phyloP scores from a whole-genome alignment of 1,140 invertebrate species.

The Lithobius niger region DNA sequence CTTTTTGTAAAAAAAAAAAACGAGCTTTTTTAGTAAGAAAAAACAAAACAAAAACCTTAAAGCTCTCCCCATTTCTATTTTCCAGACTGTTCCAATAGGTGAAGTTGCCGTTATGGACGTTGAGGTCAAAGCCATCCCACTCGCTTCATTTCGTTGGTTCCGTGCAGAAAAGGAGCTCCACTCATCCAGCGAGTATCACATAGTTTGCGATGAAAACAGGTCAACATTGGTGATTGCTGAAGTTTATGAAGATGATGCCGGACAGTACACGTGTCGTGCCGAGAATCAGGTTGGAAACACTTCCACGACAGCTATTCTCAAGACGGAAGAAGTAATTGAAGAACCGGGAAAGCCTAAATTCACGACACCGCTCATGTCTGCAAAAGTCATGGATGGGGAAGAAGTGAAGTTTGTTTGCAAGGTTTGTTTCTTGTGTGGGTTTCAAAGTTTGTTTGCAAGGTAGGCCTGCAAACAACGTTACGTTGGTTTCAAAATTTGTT shows the following conservation, averaged over 20 bases:
- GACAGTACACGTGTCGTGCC: slow-evolving; percentile 71
- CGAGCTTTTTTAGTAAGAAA: no score
- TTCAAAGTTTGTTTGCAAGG: no score
- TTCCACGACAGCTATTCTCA: slow-evolving; percentile 62
- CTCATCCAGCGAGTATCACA: slow-evolving; percentile 47
- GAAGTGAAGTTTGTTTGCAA: slow-evolving; percentile 61
- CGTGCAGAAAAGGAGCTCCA: slow-evolving; percentile 42
- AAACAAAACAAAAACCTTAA: no score
- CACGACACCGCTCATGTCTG: slow-evolving; percentile 48
- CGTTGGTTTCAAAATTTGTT: no score
- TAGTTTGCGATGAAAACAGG: slow-evolving; percentile 58
- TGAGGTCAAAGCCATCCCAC: slow-evolving; percentile 56
- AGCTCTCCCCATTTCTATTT: no score
- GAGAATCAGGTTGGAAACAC: slow-evolving; percentile 76
- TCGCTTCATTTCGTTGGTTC: slow-evolving; percentile 76
- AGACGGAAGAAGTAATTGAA: slow-evolving; percentile 40
- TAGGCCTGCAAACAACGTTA: no score
- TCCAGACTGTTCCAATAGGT: slow-evolving; percentile 42
- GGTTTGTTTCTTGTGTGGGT: no score
- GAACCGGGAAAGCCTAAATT: slow-evolving; percentile 58
- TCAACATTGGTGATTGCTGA: slow-evolving; percentile 67
- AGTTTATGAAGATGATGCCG: slow-evolving; percentile 51
- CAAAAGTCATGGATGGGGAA: slow-evolving; percentile 85
- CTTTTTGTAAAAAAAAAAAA: no score
- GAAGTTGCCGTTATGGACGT: slow-evolving; percentile 66